Base-by-base conservation (phyloP, 1,140 invertebrate genomes). In the Drosophila mauritiana region DNA sequence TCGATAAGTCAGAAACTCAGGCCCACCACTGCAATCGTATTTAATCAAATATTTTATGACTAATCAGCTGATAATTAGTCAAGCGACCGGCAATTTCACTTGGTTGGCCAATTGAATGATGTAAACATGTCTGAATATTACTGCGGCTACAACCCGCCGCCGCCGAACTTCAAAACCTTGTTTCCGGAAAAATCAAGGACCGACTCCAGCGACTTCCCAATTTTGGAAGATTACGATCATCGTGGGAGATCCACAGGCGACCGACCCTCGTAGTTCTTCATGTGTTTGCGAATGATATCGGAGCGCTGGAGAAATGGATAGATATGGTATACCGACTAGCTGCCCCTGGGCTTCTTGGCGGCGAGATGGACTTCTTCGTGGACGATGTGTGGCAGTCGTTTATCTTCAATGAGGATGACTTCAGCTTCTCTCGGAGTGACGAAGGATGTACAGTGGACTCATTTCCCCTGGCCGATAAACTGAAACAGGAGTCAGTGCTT, bases 321-420 rank as follows among this genome's bases (percentile, higher is more conserved):
- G 31, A 75, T 7, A 64, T 80, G 43, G 36, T 61, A 4, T 75
- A 80, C 25, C 17, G 57, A 27, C 22, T 79, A 25, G 78, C 77
- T 31, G 58, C 40, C 12, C 53, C 58, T 2, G 36, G 40, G 1
- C 2, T 15, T 11, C 48, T 51, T 3, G 54, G 72, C 8, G 25
- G 34, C 8, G 3, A 36, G 20, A 75, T 80, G 31, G 70, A 75
- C 17, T 75, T 80, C 15, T 58, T 52, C 22, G 54, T 80, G 2
- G 78, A 80, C 27, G 77, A 80, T 40, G 8, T 80, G 12, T 79
- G 51, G 40, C 59, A 54, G 10, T 43, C 53, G 4, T 54, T 61
- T 20, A 46, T 69, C 4, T 80, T 80, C 36, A 42, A 79, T 12
- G 37, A 42, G 36, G 12, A 74, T 0, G 49, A 40, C 0, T 56